Conservation (phyloP, 1,140 invertebrate genomes). For the Hylaeus volcanicus region DNA sequence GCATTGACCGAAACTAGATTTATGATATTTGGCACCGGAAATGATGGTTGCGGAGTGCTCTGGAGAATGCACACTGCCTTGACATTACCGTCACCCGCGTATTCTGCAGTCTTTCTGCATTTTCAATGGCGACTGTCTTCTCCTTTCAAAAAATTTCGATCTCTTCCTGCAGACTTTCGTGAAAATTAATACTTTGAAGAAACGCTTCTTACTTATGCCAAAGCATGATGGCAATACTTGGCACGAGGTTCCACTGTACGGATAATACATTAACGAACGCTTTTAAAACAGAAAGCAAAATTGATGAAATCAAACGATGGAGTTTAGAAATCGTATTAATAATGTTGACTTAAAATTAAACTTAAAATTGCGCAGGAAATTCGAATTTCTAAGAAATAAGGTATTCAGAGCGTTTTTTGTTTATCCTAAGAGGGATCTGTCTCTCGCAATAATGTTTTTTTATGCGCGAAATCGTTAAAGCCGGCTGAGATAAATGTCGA, state of each 20-base stretch:
- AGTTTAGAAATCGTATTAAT: too few relatives aligned
- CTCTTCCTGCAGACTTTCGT: neutral
- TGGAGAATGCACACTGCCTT: neutral
- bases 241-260: neutral
- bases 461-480: conserved; percentile 2
- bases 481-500: conserved; percentile 13
- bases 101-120: conserved; percentile 6
- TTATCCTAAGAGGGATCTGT: neutral
- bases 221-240: neutral
- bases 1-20: neutral
- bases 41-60: neutral
- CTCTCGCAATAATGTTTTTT: neutral
- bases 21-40: neutral
- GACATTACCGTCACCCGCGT: neutral
- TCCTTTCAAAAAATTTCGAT: conserved; percentile 12
- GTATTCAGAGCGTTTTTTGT: neutral
- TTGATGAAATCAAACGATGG: too few relatives aligned
- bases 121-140: neutral
- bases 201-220: neutral
- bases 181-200: neutral
- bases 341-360: too few relatives aligned
- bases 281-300: too few relatives aligned
- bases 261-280: neutral
- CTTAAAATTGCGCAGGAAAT: too few relatives aligned
- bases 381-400: too few relatives aligned